phyloP scores from a whole-genome alignment of 2,797 vertebrate species.

The Natrix natrix region DNA sequence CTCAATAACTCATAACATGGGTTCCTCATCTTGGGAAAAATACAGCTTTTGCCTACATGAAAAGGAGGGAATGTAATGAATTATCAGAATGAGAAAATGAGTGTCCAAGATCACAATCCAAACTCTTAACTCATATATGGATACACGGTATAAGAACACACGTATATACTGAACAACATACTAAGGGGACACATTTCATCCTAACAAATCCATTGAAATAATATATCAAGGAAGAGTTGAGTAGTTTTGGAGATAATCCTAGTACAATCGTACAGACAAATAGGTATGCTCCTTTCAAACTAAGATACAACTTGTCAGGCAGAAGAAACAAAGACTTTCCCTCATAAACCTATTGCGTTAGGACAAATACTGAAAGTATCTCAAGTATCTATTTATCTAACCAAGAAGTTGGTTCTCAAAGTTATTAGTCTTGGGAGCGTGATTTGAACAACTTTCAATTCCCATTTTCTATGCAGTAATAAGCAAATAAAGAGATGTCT shows the following conservation, averaged over 20 bases:
- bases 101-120: not conserved
- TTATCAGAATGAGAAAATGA: not conserved
- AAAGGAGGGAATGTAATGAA: not conserved
- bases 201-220: not conserved
- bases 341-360: not conserved
- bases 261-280: not conserved
- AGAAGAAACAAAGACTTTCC: not conserved
- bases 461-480: not conserved
- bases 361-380: not conserved
- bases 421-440: not conserved
- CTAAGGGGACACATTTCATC: not conserved
- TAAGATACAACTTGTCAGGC: not conserved
- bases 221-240: not conserved
- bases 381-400: not conserved
- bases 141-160: not conserved
- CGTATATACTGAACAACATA: not conserved
- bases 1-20: not conserved
- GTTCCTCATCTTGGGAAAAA: not conserved
- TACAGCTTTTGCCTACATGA: not conserved
- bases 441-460: constrained; percentile 3
- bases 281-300: not conserved
- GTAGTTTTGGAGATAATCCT: not conserved
- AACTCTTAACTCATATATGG: not conserved
- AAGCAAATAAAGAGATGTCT: not conserved
- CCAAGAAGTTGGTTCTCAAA: not conserved